Conservation (phyloP, 2,888 invertebrate genomes). For the Pantelozetes paolii region DNA sequence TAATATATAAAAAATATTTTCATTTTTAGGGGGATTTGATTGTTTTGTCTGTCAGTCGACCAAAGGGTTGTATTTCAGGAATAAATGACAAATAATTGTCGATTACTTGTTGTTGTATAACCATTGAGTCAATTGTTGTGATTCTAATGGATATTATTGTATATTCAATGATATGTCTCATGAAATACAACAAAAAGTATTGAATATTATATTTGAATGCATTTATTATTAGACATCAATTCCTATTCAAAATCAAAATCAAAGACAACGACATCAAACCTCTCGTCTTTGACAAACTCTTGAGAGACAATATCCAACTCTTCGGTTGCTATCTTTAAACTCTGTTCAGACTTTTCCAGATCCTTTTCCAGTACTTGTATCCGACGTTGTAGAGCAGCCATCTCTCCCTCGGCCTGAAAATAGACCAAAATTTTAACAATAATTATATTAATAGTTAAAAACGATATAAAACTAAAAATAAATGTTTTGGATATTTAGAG, state of each 20-base stretch:
- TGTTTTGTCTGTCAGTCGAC: too few relatives aligned
- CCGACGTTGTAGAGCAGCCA: constrained; percentile 95
- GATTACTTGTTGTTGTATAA: background rate
- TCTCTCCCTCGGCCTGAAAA: constrained; percentile 87
- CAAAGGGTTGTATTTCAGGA: background rate
- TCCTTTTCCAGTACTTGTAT: constrained; percentile 99
- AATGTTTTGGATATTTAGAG: too few relatives aligned
- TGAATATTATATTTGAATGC: too few relatives aligned
- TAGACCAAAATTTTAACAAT: too few relatives aligned
- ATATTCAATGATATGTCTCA: background rate
- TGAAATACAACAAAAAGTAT: too few relatives aligned
- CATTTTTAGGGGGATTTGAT: too few relatives aligned
- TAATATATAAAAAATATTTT: background rate
- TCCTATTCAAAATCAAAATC: constrained; percentile 4
- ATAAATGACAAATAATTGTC: constrained; percentile 4
- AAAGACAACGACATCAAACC: constrained; percentile 59
- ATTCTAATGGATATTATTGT: background rate
- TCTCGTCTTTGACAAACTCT: constrained; percentile 99
- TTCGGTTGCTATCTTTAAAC: constrained; percentile 93
- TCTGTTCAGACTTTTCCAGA: constrained; percentile 97
- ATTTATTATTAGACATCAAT: too few relatives aligned
- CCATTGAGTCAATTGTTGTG: background rate
- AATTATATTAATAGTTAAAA: too few relatives aligned
- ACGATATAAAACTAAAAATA: too few relatives aligned
- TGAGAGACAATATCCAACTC: constrained; percentile 99